These are phyloP conservation scores for Coelinius sp. DNA, from an alignment of 2,888 invertebrate genomes.

Conservation along the genomic window DNA sequence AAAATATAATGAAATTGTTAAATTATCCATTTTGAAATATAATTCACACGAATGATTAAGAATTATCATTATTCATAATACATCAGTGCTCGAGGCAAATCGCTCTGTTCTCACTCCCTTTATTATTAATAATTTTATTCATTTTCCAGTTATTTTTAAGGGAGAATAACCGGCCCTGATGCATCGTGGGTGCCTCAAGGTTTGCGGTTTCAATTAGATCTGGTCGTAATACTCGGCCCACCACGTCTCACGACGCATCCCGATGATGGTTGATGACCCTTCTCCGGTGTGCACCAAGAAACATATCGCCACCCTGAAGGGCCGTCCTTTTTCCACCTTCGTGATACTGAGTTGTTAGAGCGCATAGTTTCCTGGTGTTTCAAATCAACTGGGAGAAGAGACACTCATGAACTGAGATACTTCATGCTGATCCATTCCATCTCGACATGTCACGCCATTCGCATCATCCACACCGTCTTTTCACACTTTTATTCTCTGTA, in stretches of 20 bases:
- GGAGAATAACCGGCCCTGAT: constrained; percentile 34
- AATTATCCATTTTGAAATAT: neutral
- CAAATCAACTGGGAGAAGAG: neutral
- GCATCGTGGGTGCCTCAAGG: constrained; percentile 47
- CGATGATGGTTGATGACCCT: constrained; percentile 61
- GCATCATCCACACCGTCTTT: neutral
- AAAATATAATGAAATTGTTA: constrained; percentile 6
- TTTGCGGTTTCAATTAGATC: constrained; percentile 62
- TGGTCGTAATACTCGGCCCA: constrained; percentile 55
- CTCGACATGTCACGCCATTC: constrained; percentile 43
- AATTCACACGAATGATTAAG: neutral
- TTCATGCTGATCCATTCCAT: constrained; percentile 37
- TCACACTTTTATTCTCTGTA: neutral
- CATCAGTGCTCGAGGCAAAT: neutral
- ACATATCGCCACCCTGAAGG: constrained; percentile 50
- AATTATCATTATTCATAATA: neutral
- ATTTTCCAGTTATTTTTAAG: constrained; percentile 25
- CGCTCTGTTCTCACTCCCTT: constrained; percentile 9
- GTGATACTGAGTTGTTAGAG: constrained; percentile 61
- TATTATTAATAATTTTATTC: constrained; percentile 41
- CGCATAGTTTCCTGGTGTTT: constrained; percentile 45
- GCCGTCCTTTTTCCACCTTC: constrained; percentile 53
- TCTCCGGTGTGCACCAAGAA: constrained; percentile 43
- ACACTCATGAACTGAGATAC: constrained; percentile 21
- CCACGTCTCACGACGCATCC: constrained; percentile 39